phyloP scores from a whole-genome alignment of 2,797 vertebrate species.

The Malurus splendens region DNA sequence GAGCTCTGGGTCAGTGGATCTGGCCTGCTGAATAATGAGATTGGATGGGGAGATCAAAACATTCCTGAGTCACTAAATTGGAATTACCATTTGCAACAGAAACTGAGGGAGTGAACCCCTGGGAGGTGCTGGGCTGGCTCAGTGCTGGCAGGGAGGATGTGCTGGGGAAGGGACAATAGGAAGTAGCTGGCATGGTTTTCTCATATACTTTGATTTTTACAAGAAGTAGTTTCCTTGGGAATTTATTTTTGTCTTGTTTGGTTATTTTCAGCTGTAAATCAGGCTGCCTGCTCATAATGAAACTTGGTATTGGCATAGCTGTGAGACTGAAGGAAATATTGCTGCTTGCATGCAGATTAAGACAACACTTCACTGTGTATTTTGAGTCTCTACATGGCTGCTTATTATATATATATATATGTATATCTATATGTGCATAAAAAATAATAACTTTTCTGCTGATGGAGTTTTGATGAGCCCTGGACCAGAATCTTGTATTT shows the following conservation, averaged over 20 bases:
- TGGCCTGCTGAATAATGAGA: slow-evolving; percentile 21
- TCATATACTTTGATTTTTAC: not conserved
- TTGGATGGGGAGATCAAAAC: slow-evolving; percentile 29
- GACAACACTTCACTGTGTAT: not conserved
- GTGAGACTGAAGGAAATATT: not conserved
- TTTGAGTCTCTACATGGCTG: not conserved
- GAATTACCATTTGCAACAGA: not conserved
- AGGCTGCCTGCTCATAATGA: not conserved
- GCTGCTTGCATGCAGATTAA: not conserved
- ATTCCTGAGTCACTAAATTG: slow-evolving; percentile 13
- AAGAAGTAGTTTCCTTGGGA: not conserved
- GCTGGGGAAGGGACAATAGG: rapidly evolving
- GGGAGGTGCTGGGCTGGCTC: not conserved
- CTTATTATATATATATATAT: not conserved
- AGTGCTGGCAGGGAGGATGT: not conserved
- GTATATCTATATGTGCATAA: not conserved
- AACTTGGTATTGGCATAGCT: not conserved
- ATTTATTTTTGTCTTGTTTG: not conserved
- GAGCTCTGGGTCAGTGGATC: slow-evolving; percentile 46
- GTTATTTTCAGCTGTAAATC: not conserved
- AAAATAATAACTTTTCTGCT: not conserved
- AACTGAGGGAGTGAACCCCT: not conserved
- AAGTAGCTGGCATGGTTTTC: not conserved
- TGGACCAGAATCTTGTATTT: not conserved
- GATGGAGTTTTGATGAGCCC: not conserved